Evolutionary conservation across 2,113 vertebrate species (phyloP), one percentile per base, ranked within the genome.

Genomic region (Chamaetylas fuelleborni): DNA sequence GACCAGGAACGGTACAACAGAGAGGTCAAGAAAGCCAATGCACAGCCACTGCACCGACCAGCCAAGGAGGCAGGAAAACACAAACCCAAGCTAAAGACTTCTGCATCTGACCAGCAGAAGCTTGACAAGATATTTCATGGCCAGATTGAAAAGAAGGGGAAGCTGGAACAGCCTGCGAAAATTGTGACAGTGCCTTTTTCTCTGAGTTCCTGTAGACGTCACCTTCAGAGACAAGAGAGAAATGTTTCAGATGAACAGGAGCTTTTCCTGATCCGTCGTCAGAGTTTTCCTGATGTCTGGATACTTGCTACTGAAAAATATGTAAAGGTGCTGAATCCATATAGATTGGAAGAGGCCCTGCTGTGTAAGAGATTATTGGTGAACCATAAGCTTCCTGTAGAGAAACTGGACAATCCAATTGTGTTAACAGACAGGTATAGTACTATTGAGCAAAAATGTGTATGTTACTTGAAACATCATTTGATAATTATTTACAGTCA

Each of bases 321-420:
- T 45, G 93, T 99, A 11, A 98, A 97, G 97, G 97, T 99, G 97
- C 94, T 99, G 94, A 99, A 99, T 96, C 99, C 99, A 8, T 99
- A 98, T 79, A 98, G 99, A 93, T 97, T 99, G 89, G 98, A 99
- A 97, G 99, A 99, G 97, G 97, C 98, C 66, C 97, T 99, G 94
- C 98, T 99, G 25, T 98, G 97, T 97, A 98, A 98, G 97, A 99
- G 98, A 96, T 98, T 99, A 92, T 93, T 99, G 95, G 98, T 98
- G 97, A 98, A 99, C 96, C 98, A 99, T 97, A 98, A 98, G 90
- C 98, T 99, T 97, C 98, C 98, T 94, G 90, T 95, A 81, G 98
- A 98, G 95, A 98, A 96, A 65, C 97, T 99, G 96, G 98, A 99
- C 92, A 97, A 97, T 47, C 98, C 99, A 73, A 95, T 99, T 97